These are phyloP conservation scores for Enhydra lutris DNA, from an alignment of 2,113 vertebrate species.

Conservation along the genomic window DNA sequence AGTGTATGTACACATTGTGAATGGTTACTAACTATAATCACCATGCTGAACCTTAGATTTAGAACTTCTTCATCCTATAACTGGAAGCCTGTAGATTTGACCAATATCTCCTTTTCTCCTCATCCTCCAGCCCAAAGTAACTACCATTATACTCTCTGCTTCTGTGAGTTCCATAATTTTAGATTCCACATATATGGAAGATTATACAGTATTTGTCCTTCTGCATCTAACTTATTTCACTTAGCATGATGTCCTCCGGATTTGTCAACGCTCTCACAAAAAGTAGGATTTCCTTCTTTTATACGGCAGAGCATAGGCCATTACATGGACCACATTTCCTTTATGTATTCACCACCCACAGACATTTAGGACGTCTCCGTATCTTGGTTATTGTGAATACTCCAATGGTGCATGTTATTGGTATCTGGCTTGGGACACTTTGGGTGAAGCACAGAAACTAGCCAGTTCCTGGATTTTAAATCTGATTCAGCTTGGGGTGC, in stretches of 20 bases:
- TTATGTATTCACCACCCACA: neutral
- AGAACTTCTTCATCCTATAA: neutral
- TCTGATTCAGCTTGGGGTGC: too few species aligned
- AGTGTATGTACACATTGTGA: neutral
- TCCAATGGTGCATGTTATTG: too few species aligned
- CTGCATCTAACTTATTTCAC: neutral
- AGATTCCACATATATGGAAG: neutral
- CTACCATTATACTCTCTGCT: neutral
- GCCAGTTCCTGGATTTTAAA: neutral
- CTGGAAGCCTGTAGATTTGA: neutral
- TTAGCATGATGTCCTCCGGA: neutral
- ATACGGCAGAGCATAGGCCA: neutral
- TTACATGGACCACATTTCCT: neutral
- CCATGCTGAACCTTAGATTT: neutral
- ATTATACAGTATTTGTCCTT: neutral
- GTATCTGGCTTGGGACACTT: neutral
- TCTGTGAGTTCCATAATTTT: neutral
- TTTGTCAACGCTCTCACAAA: neutral
- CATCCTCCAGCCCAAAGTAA: neutral
- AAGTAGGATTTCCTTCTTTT: neutral
- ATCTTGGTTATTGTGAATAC: neutral
- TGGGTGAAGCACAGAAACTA: neutral
- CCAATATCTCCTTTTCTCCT: neutral
- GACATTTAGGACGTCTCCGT: neutral
- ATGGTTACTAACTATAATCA: neutral